These are phyloP conservation scores for Hyalella azteca DNA, from an alignment of 2,888 invertebrate species.

Conservation along the genomic window DNA sequence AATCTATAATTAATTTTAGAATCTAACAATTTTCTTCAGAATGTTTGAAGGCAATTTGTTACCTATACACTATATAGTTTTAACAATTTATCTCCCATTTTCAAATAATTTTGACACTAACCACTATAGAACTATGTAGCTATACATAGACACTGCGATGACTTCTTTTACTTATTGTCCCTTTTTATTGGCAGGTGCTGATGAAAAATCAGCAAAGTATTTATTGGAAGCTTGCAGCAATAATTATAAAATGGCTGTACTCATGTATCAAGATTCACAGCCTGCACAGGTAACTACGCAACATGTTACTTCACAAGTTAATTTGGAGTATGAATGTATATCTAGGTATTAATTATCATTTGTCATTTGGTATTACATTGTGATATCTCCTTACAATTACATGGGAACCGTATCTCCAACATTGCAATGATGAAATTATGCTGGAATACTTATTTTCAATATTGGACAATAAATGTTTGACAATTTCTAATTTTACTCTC, in stretches of 20 bases:
- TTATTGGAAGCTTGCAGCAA: constrained; percentile 4
- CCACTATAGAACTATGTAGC: neutral
- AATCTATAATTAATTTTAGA: neutral
- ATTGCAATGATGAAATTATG: neutral
- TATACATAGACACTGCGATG: neutral
- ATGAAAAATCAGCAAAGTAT: neutral
- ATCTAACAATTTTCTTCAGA: neutral
- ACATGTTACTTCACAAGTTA: neutral
- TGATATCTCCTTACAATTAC: neutral
- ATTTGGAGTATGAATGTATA: neutral
- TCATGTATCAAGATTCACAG: neutral
- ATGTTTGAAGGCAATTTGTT: neutral
- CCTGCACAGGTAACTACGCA: neutral
- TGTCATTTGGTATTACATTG: neutral
- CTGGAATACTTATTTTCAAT: neutral
- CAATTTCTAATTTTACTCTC: too few species aligned
- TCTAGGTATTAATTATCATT: neutral
- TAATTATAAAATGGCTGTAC: constrained; percentile 11
- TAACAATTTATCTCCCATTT: neutral
- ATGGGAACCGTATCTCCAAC: neutral
- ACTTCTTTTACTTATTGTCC: neutral
- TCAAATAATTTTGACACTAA: neutral
- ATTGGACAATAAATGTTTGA: too few species aligned
- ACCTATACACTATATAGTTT: neutral
- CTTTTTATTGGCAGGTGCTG: constrained; percentile 14